Base-by-base conservation (phyloP, 2,888 invertebrate genomes). In the Pyrochroa serraticornis region DNA sequence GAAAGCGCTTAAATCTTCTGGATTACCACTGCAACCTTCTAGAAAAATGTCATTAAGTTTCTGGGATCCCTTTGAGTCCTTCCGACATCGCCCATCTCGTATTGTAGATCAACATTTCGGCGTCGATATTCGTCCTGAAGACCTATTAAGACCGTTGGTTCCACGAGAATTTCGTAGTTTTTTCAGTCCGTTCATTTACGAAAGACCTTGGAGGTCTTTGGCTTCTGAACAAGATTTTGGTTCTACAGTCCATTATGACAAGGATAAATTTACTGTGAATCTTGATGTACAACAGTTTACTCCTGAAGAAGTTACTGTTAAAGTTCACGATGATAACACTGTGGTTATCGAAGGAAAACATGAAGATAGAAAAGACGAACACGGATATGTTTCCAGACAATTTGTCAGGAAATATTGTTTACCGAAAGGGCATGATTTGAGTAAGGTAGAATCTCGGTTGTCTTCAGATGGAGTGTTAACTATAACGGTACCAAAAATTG, bases 271-370 rank as follows among this genome's bases (percentile, higher is more conserved):
- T 6, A 13, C 46, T 31, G 53, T 53, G 3, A 45, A 35, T 41
- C 30, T 53, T 14, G 46, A 53, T 14, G 46, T 53, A 3, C 53
- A 80, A 65, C 88, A 91, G 67, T 92, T 91, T 70, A 79, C 83
- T 7, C 91, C 92, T 0, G 85, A 87, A n/a, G 92, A 93, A 76
- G 86, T 93, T 22, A 82, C 84, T 7, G 91, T 93, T 10, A 91
- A 91, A 76, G 82, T 47, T 75, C 82, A 88, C 0, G 90, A 90
- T 7, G 85, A 77, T 47, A 73, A 87, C 61, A 83, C 82, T 53
- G 84, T 92, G 22, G 82, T 87, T 44, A 82, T 90, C 8, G 90
- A 92, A 75, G 92, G 89, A 0, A 90, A 87, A 73, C 92, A 90
- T 72, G 90, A 90, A 68, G 87, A 92, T 60, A 87, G 87, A 66